Base-by-base conservation (phyloP, 2,113 vertebrate genomes). In the Rhizomys pruinosus region DNA sequence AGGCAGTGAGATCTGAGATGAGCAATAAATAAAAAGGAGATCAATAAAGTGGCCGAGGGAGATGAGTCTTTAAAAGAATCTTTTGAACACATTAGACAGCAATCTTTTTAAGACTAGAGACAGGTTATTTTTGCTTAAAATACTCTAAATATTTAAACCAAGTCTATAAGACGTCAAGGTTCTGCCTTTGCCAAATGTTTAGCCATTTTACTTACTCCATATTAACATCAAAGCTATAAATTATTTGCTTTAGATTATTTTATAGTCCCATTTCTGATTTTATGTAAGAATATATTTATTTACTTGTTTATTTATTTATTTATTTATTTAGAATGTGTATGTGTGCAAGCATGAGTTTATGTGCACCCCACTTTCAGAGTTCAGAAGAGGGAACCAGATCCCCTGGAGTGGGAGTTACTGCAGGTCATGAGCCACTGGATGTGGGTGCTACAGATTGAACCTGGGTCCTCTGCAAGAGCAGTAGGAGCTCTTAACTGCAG, bases 111-210 rank as follows among this genome's bases (percentile, higher is more conserved):
- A 32, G 32, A 17, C 27, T 61, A 91, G 59, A 82, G 17, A 6
- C 44, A 59, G 39, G 37, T 2, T 59, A 22, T n/a, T 74, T 84
- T 44, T 64, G 79, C 79, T 85, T 91, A 80, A 96, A 93, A 87
- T 86, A 89, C 59, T 76, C 79, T 96, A 63, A 91, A 89, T 20
- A 27, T 77, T 90, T 79, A 76, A 82, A 42, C 37, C 19, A 87
- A 95, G 32, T 87, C 23, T 59, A 23, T 61, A 37, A 63, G 42
- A 81, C 85, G 81, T 76, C 52, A 64, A 80, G 94, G 37, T 93
- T 89, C 16, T 44, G 12, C 73, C 66, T 78, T 89, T 66, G 42
- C 32, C 29, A 80, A 88, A 55, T 66, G 2, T 91, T 78, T 84
- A 84, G 25, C 44, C n/a, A 29, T 64, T 93, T 94, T 76, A 71